phyloP scores from a whole-genome alignment of 2,888 invertebrate species.

The Merodon equestris region DNA sequence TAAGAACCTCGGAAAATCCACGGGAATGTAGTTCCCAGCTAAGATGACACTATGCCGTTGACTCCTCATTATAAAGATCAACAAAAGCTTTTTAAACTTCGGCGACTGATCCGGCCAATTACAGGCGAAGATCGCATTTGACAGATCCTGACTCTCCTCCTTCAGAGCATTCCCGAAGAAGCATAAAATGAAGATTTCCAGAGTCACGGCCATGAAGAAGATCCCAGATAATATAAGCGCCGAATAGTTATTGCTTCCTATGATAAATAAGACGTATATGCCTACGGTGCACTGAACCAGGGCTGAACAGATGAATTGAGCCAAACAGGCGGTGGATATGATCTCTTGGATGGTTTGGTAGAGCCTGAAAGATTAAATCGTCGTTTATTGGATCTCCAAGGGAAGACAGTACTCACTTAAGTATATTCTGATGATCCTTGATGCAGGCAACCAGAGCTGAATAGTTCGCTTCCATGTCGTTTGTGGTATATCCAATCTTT shows the following conservation, averaged over 20 bases:
- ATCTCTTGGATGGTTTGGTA: conserved; percentile 79
- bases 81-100: conserved; percentile 78
- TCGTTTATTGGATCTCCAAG: neutral
- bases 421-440: conserved; percentile 72
- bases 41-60: conserved; percentile 80
- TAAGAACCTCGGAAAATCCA: conserved; percentile 80
- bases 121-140: conserved; percentile 80
- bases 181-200: conserved; percentile 81
- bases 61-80: conserved; percentile 80
- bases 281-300: conserved; percentile 77
- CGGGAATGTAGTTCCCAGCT: conserved; percentile 80
- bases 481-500: conserved; percentile 69
- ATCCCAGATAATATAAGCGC: conserved; percentile 73
- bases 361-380: conserved; percentile 75
- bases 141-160: conserved; percentile 79
- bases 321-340: conserved; percentile 80
- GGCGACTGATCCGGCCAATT: conserved; percentile 81
- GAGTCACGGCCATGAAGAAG: conserved; percentile 80
- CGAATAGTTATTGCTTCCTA: conserved; percentile 71
- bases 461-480: conserved; percentile 59
- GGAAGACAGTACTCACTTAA: conserved; percentile 65
- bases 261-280: conserved; percentile 79
- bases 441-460: conserved; percentile 72
- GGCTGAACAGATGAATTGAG: conserved; percentile 80
- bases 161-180: conserved; percentile 81